These are phyloP conservation scores for Hydrotaea diabolus DNA, from an alignment of 2,888 invertebrate genomes.

Conservation along the genomic window DNA sequence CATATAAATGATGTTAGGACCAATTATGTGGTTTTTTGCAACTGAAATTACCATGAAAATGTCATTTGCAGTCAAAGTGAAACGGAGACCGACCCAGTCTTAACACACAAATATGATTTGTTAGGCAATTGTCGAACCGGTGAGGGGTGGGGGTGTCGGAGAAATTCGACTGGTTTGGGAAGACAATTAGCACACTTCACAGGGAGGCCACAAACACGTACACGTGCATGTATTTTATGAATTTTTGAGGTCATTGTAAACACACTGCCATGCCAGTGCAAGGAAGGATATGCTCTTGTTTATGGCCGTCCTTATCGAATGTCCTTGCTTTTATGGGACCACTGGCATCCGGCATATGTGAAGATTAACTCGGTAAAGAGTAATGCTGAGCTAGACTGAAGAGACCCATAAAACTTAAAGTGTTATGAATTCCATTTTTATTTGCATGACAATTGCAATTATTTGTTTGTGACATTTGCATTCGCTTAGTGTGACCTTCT, in stretches of 20 bases:
- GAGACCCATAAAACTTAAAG: not conserved
- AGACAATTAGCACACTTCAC: conserved; percentile 18
- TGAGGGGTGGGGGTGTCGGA: not conserved
- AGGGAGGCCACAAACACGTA: not conserved
- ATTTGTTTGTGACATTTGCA: not conserved
- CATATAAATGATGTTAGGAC: conserved; percentile 26
- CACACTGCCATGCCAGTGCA: not conserved
- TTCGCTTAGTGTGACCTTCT: not conserved
- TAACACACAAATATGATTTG: conserved; percentile 39
- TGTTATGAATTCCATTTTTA: not conserved
- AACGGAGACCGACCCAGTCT: conserved; percentile 27
- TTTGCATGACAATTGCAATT: not conserved
- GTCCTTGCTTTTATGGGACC: not conserved
- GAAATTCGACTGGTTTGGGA: not conserved
- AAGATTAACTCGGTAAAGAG: not conserved
- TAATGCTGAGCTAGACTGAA: not conserved
- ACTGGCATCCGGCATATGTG: not conserved
- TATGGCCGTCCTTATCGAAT: not conserved
- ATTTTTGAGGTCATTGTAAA: conserved; percentile 9
- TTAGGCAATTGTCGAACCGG: conserved; percentile 11
- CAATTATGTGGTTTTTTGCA: conserved; percentile 37
- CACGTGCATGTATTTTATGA: not conserved
- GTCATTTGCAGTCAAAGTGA: conserved; percentile 46
- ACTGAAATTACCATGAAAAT: conserved; percentile 45
- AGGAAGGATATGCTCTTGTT: not conserved